phyloP scores from a whole-genome alignment of 2,113 vertebrate species.

The Aptenodytes forsteri region DNA sequence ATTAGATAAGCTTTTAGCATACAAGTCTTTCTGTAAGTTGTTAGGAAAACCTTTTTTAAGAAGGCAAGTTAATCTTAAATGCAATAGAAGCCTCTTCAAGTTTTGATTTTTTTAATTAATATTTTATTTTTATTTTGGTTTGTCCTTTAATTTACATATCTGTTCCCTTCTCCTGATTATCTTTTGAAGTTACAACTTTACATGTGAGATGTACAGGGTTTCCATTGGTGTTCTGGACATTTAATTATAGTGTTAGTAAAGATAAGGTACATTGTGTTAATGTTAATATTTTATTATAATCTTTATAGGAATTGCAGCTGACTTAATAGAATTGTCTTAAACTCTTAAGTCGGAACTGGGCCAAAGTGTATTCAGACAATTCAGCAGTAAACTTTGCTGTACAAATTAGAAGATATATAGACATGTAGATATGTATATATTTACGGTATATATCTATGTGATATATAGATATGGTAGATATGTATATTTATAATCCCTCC shows the following conservation, averaged over 20 bases:
- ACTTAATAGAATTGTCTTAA: not conserved
- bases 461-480: too few relatives aligned
- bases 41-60: not conserved
- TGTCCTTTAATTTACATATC: not conserved
- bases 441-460: not conserved
- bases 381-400: not conserved
- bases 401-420: not conserved
- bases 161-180: not conserved
- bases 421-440: not conserved
- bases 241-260: not conserved
- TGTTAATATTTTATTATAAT: not conserved
- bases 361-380: not conserved
- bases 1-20: not conserved
- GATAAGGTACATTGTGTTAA: not conserved
- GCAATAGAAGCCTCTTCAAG: not conserved
- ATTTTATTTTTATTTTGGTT: not conserved
- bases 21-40: not conserved
- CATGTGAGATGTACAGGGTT: not conserved
- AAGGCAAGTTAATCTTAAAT: not conserved
- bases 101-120: not conserved
- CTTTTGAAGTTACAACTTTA: not conserved
- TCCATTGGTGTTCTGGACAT: not conserved
- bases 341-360: not conserved
- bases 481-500: not conserved
- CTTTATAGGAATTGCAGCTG: not conserved